Percentiles rank a stretch among this genome's conserved stretches.
These are phyloP conservation scores for Euthynnus affinis DNA, from an alignment of 2,797 vertebrate genomes.

Conservation along the genomic window DNA sequence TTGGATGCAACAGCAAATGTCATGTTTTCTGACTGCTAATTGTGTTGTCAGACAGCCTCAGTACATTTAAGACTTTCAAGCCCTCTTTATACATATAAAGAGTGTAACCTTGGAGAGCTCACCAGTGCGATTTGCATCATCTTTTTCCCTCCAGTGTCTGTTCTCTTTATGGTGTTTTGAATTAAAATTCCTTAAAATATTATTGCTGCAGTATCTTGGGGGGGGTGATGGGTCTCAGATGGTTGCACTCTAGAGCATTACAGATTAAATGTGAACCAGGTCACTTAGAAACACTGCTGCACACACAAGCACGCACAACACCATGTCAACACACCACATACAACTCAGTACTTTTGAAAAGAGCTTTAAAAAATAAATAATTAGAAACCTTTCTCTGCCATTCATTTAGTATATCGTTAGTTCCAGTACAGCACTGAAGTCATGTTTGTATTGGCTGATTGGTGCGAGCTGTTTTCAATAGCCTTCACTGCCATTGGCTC, in stretches of 20 bases:
- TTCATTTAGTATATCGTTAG: too few relatives aligned
- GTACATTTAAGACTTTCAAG: constrained; percentile 41
- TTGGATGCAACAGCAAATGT: constrained; percentile 38
- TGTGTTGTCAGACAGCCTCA: constrained; percentile 32
- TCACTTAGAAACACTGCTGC: constrained; percentile 31
- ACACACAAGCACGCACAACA: background rate
- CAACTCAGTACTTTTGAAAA: background rate
- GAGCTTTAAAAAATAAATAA: background rate
- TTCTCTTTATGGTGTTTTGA: constrained; percentile 56
- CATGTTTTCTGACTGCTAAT: constrained; percentile 61
- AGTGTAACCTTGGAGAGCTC: constrained; percentile 45
- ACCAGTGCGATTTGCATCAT: constrained; percentile 49
- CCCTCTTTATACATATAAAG: constrained; percentile 44
- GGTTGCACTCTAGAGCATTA: constrained; percentile 60
- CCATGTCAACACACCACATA: too few relatives aligned
- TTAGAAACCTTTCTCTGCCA: background rate
- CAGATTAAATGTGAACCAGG: constrained; percentile 59
- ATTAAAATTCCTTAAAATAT: constrained; percentile 67
- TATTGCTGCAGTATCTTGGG: constrained; percentile 49
- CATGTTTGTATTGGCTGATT: too few relatives aligned
- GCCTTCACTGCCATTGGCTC: too few relatives aligned
- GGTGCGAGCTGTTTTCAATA: too few relatives aligned
- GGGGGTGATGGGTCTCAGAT: constrained; percentile 56
- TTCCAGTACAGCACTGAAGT: too few relatives aligned
- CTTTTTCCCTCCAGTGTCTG: constrained; percentile 31